Conservation (phyloP, 2,888 invertebrate genomes). For the Apodemia hepburni region DNA sequence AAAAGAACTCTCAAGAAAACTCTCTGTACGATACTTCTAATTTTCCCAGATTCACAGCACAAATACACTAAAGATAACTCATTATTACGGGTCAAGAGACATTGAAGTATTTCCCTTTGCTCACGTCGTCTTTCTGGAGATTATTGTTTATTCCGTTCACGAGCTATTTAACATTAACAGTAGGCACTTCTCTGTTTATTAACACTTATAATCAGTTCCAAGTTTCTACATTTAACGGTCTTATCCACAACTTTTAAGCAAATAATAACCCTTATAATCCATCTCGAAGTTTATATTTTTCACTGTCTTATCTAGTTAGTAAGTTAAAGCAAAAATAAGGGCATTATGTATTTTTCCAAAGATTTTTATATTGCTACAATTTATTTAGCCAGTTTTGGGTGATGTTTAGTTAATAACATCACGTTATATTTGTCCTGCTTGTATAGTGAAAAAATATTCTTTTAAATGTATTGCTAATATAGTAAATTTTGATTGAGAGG, state of each 20-base stretch:
- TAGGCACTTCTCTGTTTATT: constrained; percentile 7
- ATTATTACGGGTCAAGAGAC: constrained; percentile 14
- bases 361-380: too few relatives aligned
- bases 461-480: too few relatives aligned
- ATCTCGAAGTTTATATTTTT: background rate
- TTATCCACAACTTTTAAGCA: too few relatives aligned
- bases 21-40: background rate
- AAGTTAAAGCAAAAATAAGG: too few relatives aligned
- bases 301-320: too few relatives aligned
- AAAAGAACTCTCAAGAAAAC: background rate
- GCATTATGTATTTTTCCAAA: too few relatives aligned
- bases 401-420: too few relatives aligned
- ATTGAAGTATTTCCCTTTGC: background rate
- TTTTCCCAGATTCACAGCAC: background rate
- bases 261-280: background rate
- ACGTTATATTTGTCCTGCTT: too few relatives aligned
- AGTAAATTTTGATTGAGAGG: too few relatives aligned
- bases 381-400: too few relatives aligned
- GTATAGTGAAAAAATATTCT: too few relatives aligned
- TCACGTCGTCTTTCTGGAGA: constrained; percentile 8
- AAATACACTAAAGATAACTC: constrained; percentile 12
- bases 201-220: background rate
- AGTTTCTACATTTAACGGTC: too few relatives aligned
- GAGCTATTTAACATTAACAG: constrained; percentile 4
- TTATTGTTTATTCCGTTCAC: constrained; percentile 1